A percentile compares a stretch with the other conserved stretches of the same genome.
Conservation (phyloP, 2,888 invertebrate species). For the Entomobrya multifasciata region DNA sequence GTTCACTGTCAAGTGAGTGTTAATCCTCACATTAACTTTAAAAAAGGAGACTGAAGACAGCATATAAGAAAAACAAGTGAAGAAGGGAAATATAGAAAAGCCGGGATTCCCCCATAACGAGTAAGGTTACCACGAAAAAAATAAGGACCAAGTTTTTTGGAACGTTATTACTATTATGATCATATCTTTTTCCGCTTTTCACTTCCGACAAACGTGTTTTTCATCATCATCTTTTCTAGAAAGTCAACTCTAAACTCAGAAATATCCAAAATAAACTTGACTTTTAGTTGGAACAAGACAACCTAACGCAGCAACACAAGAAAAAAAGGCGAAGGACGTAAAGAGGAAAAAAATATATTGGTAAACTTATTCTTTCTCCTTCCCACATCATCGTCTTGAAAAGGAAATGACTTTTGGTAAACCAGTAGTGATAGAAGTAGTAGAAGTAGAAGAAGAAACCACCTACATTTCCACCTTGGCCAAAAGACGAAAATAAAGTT, state of each 20-base stretch:
- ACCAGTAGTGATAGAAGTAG: neutral
- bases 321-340: neutral
- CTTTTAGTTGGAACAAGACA: neutral
- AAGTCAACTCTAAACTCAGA: neutral
- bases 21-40: slow-evolving; percentile 53
- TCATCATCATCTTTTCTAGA: neutral
- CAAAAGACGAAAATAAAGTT: slow-evolving; percentile 39
- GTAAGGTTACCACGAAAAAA: neutral
- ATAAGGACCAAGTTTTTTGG: slow-evolving; percentile 8
- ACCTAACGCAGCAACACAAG: neutral
- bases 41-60: neutral
- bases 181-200: neutral
- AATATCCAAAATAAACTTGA: neutral
- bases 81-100: neutral
- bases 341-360: neutral
- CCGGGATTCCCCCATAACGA: too few relatives aligned
- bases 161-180: slow-evolving; percentile 46
- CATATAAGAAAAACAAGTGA: too few relatives aligned
- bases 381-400: slow-evolving; percentile 17
- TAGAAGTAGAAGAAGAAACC: neutral
- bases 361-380: neutral
- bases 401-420: slow-evolving; percentile 58
- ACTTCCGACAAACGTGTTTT: neutral
- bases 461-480: neutral
- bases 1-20: slow-evolving; percentile 66